Evolutionary conservation across 2,888 invertebrate species (phyloP), one percentile per base, ranked within the genome.

Genomic region (Hylaea fasciaria): DNA sequence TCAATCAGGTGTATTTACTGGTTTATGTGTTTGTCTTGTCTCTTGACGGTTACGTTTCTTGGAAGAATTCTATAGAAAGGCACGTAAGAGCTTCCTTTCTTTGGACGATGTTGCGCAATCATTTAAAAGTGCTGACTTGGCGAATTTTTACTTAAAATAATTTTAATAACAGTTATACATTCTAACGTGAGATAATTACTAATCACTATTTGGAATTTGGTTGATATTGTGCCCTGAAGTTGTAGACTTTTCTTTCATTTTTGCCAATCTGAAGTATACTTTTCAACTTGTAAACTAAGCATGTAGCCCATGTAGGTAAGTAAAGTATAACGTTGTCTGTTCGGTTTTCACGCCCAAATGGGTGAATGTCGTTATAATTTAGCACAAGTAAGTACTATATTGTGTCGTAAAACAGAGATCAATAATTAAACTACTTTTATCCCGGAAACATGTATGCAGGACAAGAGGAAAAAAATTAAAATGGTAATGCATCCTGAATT

Each of bases 31-130:
- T 61, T 64, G 51, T 65, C 64, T 59, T 50, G 49, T 47, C 64
- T 72, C 62, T 2, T 22, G 59, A 65, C 70, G 68, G 62, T 60
- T 68, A 56, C 62, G 68, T 66, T 78, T 77, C 73, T 70, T 29
- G 29, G 72, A 71, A 76, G 62, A 67, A 69, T 68, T 58, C 62
- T 64, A 63, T 52, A 69, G 29, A 49, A 57, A 63, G 53, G 62
- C 29, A 45, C 40, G 50, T 56, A 56, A 67, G 56, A 61, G 60
- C 65, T 68, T 56, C 62, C 49, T 46, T 22, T 63, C 55, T 57
- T 64, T 61, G 35, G 40, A 32, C 37, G 11, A 40, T 9, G 48
- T 62, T 62, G 22, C 44, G 32, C 28, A 62, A 62, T 39, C 56
- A 44, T 51, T 62, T 57, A 62, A 14, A 40, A 0, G 17, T n/a